A percentile compares a stretch with the other conserved stretches of the same genome.
phyloP scores from a whole-genome alignment of 2,888 invertebrate species.

The Oligia fasciuncula region DNA sequence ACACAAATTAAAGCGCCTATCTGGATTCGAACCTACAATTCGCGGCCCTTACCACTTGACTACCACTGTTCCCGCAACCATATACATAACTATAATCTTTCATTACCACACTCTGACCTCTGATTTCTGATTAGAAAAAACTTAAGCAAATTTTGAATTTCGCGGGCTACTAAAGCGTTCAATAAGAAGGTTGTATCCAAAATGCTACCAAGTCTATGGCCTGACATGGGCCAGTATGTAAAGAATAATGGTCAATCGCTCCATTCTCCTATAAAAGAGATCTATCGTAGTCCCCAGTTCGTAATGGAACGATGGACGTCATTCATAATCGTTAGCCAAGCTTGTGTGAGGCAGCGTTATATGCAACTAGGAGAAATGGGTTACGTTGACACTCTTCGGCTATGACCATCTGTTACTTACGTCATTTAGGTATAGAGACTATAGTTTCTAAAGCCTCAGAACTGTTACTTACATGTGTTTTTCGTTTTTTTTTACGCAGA shows the following conservation, averaged over 20 bases:
- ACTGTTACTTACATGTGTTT: not conserved
- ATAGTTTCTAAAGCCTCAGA: not conserved
- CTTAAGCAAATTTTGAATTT: not conserved
- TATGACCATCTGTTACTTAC: slow-evolving; percentile 41
- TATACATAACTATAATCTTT: not conserved
- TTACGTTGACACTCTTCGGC: slow-evolving; percentile 26
- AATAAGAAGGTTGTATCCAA: not conserved
- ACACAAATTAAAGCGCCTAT: not conserved
- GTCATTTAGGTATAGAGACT: not conserved
- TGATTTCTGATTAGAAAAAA: not conserved
- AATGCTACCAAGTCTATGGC: not conserved
- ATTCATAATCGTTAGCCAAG: slow-evolving; percentile 55
- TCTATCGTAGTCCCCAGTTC: slow-evolving; percentile 37
- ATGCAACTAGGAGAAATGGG: slow-evolving; percentile 48
- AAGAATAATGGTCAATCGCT: slow-evolving; percentile 38
- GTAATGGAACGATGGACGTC: slow-evolving; percentile 51
- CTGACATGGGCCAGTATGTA: slow-evolving; percentile 22
- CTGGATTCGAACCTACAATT: not conserved
- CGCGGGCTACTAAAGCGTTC: no score
- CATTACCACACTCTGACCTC: not conserved
- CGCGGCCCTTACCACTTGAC: no score
- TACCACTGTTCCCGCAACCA: no score
- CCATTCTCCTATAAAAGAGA: slow-evolving; percentile 46
- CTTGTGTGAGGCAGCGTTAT: slow-evolving; percentile 23
- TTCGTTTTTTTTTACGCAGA: not conserved